Conservation (phyloP, 2,888 invertebrate species). For the Disparrhopalites patrizii region DNA sequence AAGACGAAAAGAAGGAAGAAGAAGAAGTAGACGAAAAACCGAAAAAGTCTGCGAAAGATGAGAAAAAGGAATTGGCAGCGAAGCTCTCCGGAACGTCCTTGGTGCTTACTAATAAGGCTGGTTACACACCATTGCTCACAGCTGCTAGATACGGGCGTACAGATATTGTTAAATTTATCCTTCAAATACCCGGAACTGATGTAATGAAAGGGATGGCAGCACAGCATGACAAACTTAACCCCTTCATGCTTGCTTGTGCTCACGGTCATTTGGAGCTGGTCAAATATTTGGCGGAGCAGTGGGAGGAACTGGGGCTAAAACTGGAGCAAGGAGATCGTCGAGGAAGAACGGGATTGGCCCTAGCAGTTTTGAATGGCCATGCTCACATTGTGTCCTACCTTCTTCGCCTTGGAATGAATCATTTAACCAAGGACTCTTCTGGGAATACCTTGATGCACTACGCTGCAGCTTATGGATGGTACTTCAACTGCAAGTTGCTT, state of each 20-base stretch:
- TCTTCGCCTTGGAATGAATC: slow-evolving; percentile 53
- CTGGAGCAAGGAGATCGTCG: slow-evolving; percentile 55
- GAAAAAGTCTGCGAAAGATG: slow-evolving; percentile 51
- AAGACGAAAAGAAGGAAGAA: neutral
- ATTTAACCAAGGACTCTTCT: slow-evolving; percentile 54
- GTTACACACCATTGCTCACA: slow-evolving; percentile 53
- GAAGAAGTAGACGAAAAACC: neutral
- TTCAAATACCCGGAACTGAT: slow-evolving; percentile 52
- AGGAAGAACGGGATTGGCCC: slow-evolving; percentile 55
- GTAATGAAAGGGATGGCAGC: slow-evolving; percentile 52
- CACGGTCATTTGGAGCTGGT: slow-evolving; percentile 53
- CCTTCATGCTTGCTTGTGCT: slow-evolving; percentile 54
- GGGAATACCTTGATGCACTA: slow-evolving; percentile 57
- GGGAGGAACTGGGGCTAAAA: slow-evolving; percentile 51
- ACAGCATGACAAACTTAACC: slow-evolving; percentile 52
- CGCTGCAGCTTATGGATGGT: slow-evolving; percentile 58
- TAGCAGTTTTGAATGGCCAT: slow-evolving; percentile 57
- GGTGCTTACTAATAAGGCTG: slow-evolving; percentile 49
- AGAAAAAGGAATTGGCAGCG: neutral
- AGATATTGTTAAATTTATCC: slow-evolving; percentile 51
- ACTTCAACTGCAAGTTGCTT: slow-evolving; percentile 54
- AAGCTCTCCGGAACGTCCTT: slow-evolving; percentile 49
- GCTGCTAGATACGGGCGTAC: slow-evolving; percentile 52
- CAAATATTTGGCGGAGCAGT: slow-evolving; percentile 51
- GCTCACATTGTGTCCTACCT: slow-evolving; percentile 54